A percentile compares a stretch with the other conserved stretches of the same genome.
These are phyloP conservation scores for Ladona fulva DNA, from an alignment of 1,140 invertebrate species.

Conservation along the genomic window DNA sequence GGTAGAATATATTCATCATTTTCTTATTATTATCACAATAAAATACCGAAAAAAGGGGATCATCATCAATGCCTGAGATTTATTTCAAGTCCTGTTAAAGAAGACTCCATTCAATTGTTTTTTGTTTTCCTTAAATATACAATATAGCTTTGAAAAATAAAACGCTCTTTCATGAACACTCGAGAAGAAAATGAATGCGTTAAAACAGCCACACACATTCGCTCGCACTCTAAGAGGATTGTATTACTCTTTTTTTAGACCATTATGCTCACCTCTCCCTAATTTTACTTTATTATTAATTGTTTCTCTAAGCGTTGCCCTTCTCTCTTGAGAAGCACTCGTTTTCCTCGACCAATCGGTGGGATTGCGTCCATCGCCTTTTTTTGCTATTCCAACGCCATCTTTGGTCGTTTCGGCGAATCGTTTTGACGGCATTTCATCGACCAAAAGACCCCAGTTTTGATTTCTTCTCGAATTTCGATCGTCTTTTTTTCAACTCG, in stretches of 20 bases:
- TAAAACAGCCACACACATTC: not conserved
- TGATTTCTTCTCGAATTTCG: too few relatives aligned
- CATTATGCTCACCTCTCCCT: conserved; percentile 3
- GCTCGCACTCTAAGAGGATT: not conserved
- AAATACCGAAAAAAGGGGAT: not conserved
- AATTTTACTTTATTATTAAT: not conserved
- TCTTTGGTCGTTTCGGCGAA: too few relatives aligned
- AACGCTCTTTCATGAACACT: conserved; percentile 5
- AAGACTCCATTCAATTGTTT: conserved; percentile 7
- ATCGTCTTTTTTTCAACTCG: too few relatives aligned
- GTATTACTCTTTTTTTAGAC: not conserved
- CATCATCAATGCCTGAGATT: conserved; percentile 2
- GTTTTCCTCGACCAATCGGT: too few relatives aligned
- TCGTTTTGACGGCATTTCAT: too few relatives aligned
- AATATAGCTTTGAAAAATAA: conserved; percentile 11
- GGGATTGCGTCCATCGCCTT: too few relatives aligned
- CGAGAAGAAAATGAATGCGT: not conserved
- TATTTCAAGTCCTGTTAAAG: conserved; percentile 10
- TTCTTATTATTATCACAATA: conserved; percentile 4
- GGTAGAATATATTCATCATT: not conserved
- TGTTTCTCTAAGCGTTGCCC: too few relatives aligned
- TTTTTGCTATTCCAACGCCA: too few relatives aligned
- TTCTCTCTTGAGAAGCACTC: too few relatives aligned
- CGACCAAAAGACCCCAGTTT: too few relatives aligned
- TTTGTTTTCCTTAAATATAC: conserved; percentile 10